Conservation (phyloP, 1,140 invertebrate genomes). For the Lordiphosa stackelbergi region DNA sequence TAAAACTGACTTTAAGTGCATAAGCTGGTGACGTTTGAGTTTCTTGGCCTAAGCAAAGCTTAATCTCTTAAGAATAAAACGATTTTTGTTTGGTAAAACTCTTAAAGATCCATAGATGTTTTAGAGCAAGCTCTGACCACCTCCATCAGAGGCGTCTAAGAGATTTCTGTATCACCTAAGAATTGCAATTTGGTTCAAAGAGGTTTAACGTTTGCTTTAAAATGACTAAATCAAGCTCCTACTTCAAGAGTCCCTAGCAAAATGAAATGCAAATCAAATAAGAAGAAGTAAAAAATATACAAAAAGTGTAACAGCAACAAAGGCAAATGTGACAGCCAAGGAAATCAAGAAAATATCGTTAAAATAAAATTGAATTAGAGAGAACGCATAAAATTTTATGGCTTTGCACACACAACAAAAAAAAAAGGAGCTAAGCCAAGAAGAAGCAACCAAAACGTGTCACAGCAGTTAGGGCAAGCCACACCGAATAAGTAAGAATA, state of each 20-base stretch:
- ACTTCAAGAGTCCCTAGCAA: not conserved
- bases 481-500: not conserved
- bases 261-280: slow-evolving; percentile 56
- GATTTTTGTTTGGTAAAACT: no score
- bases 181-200: no score
- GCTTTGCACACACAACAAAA: slow-evolving; percentile 31
- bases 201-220: no score
- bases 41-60: not conserved
- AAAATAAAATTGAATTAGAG: slow-evolving; percentile 63
- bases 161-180: no score
- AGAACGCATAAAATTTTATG: slow-evolving; percentile 53
- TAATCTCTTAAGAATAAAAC: no score
- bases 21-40: not conserved
- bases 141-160: no score
- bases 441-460: not conserved
- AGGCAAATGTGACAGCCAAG: slow-evolving; percentile 19
- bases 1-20: no score
- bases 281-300: slow-evolving; percentile 11
- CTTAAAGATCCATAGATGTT: no score
- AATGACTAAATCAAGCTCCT: slow-evolving; percentile 6
- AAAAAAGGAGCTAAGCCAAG: not conserved
- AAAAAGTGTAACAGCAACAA: slow-evolving; percentile 3
- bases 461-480: no score
- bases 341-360: slow-evolving; percentile 49
- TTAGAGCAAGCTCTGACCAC: no score